phyloP scores from a whole-genome alignment of 2,797 vertebrate species.

The Chaenodraco wilsoni region DNA sequence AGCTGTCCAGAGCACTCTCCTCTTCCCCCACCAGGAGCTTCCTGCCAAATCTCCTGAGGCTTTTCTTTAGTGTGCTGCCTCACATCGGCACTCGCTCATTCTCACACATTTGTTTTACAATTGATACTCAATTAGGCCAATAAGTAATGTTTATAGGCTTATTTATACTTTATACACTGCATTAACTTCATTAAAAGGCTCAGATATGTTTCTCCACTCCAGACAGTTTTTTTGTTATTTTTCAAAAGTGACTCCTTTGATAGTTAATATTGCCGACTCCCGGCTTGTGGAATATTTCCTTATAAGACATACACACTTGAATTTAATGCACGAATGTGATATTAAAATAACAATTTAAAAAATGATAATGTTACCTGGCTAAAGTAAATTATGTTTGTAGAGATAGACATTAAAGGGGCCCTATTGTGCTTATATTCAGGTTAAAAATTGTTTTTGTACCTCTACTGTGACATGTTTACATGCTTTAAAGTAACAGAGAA shows the following conservation, averaged over 20 bases:
- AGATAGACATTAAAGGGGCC: too few species aligned
- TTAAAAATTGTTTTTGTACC: too few species aligned
- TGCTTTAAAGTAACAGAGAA: too few species aligned
- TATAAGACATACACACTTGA: too few species aligned
- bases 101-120: background rate
- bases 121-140: background rate
- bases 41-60: background rate
- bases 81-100: background rate
- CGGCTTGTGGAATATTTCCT: too few species aligned
- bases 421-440: too few species aligned
- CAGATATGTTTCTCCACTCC: background rate
- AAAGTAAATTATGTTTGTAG: background rate
- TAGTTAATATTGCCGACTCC: too few species aligned
- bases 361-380: too few species aligned
- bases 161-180: background rate
- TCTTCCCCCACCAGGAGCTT: background rate
- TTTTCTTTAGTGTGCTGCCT: background rate
- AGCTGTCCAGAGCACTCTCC: background rate
- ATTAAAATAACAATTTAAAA: background rate
- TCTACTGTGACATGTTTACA: too few species aligned
- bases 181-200: background rate
- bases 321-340: background rate
- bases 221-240: too few species aligned
- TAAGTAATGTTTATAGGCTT: background rate
- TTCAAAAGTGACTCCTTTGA: too few species aligned